phyloP scores from a whole-genome alignment of 2,888 invertebrate genomes.

The Chamaedrilus cognettii region DNA sequence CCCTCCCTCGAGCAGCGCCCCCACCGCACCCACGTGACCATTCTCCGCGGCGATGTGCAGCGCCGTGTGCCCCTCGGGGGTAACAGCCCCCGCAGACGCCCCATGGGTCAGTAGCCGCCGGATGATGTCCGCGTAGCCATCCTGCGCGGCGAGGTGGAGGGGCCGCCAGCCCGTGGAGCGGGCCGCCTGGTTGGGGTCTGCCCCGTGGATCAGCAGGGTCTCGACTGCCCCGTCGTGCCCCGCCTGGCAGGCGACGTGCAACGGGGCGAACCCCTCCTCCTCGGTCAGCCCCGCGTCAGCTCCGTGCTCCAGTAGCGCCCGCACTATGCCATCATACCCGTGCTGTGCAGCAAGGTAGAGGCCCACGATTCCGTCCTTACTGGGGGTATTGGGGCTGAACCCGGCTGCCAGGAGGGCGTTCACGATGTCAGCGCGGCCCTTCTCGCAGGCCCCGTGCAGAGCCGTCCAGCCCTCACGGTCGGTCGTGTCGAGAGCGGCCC shows the following conservation, averaged over 20 bases:
- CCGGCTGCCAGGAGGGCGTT: slow-evolving; percentile 17
- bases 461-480: slow-evolving; percentile 35
- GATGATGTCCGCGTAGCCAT: slow-evolving; percentile 30
- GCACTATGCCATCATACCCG: slow-evolving; percentile 33
- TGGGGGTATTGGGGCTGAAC: slow-evolving; percentile 28
- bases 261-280: slow-evolving; percentile 38
- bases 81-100: slow-evolving; percentile 29
- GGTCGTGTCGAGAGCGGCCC: slow-evolving; percentile 15
- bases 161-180: slow-evolving; percentile 32
- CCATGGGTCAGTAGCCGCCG: slow-evolving; percentile 27
- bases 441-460: slow-evolving; percentile 30
- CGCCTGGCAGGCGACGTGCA: slow-evolving; percentile 40
- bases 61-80: slow-evolving; percentile 36
- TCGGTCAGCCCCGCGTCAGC: slow-evolving; percentile 32
- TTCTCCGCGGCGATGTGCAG: slow-evolving; percentile 40
- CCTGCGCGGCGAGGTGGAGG: slow-evolving; percentile 36
- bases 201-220: slow-evolving; percentile 26
- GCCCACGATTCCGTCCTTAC: slow-evolving; percentile 35
- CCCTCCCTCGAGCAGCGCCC: slow-evolving; percentile 27
- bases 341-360: slow-evolving; percentile 40
- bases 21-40: slow-evolving; percentile 34
- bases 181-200: slow-evolving; percentile 29
- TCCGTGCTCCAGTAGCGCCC: slow-evolving; percentile 31
- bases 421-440: slow-evolving; percentile 28
- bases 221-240: slow-evolving; percentile 35